phyloP scores from a whole-genome alignment of 1,140 invertebrate genomes.

The Gryllus bimaculatus region DNA sequence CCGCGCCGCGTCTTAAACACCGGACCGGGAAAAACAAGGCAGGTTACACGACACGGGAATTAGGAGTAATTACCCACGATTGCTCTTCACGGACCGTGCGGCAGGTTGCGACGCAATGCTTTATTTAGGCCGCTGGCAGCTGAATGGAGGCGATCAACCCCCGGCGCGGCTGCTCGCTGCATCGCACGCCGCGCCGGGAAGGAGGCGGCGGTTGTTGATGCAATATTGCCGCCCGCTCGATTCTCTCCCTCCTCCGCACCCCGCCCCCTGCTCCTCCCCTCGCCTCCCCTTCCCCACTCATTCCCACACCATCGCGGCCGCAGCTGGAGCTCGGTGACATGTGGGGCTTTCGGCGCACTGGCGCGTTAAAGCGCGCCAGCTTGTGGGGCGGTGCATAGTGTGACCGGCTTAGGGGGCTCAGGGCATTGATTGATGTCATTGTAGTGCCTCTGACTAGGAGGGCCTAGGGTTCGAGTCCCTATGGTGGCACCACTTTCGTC shows the following conservation, averaged over 20 bases:
- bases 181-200: not conserved
- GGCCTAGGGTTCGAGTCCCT: no score
- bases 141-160: not conserved
- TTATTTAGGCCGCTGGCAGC: not conserved
- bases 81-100: not conserved
- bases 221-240: not conserved
- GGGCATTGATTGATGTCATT: no score
- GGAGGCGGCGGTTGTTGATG: not conserved
- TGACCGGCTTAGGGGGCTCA: no score
- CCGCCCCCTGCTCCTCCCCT: no score
- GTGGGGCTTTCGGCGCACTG: no score
- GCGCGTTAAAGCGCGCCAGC: no score
- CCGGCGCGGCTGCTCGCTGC: not conserved
- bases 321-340: no score
- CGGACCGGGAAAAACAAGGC: not conserved
- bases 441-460: no score
- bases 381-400: no score
- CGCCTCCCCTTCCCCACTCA: no score
- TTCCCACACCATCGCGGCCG: no score
- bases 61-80: constrained; percentile 1
- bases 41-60: not conserved
- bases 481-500: no score
- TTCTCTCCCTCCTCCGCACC: not conserved
- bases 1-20: not conserved
- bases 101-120: not conserved